These are phyloP conservation scores for Cheilosia vernalis DNA, from an alignment of 2,888 invertebrate genomes.

Conservation along the genomic window DNA sequence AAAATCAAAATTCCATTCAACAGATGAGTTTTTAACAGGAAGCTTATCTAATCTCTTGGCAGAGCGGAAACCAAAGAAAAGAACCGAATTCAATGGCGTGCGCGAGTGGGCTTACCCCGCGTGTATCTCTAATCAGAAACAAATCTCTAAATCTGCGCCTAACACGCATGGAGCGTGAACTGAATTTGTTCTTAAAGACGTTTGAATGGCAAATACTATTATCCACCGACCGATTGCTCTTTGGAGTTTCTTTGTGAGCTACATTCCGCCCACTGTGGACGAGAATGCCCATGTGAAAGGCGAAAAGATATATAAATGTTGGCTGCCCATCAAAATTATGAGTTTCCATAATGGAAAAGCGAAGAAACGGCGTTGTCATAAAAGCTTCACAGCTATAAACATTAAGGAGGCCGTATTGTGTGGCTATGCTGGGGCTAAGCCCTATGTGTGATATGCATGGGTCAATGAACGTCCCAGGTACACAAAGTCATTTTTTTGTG, in stretches of 20 bases:
- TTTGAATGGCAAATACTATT: slow-evolving; percentile 20
- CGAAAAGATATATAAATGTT: slow-evolving; percentile 40
- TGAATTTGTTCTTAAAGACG: slow-evolving; percentile 28
- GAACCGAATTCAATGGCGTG: slow-evolving; percentile 35
- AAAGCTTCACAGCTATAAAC: slow-evolving; percentile 60
- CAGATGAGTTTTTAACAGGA: slow-evolving; percentile 12
- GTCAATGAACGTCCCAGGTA: slow-evolving; percentile 28
- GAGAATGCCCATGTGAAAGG: slow-evolving; percentile 27
- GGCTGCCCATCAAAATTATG: slow-evolving; percentile 61
- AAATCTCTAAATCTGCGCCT: slow-evolving; percentile 52
- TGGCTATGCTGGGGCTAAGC: slow-evolving; percentile 18
- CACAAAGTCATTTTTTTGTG: not conserved
- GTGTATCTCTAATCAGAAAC: slow-evolving; percentile 29
- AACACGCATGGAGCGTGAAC: slow-evolving; percentile 57
- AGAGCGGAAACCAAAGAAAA: slow-evolving; percentile 7
- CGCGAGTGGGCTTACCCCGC: slow-evolving; percentile 18
- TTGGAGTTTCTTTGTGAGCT: slow-evolving; percentile 43
- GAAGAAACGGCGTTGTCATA: not conserved
- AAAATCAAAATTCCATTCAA: slow-evolving; percentile 63
- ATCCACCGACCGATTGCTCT: slow-evolving; percentile 46
- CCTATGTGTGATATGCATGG: slow-evolving; percentile 10
- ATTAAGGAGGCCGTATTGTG: slow-evolving; percentile 60
- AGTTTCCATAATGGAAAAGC: slow-evolving; percentile 51
- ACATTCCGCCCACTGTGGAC: slow-evolving; percentile 52
- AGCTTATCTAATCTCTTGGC: slow-evolving; percentile 60